Conservation (phyloP, 1,140 invertebrate genomes). For the Alviniconcha marisindica region DNA sequence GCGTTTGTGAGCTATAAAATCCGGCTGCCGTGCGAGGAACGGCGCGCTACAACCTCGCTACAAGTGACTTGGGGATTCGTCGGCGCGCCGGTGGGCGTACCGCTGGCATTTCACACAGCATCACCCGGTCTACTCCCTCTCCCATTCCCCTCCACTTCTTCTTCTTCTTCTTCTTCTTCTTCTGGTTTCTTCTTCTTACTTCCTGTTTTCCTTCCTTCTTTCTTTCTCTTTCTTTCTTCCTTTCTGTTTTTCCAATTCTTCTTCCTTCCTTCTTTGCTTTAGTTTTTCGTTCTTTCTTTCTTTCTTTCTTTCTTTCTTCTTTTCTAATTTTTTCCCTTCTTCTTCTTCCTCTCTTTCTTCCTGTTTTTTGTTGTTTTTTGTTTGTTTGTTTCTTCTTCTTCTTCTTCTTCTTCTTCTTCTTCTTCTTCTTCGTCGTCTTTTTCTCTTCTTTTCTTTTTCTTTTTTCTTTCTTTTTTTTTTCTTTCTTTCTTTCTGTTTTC, state of each 20-base stretch:
- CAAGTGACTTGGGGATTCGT: no score
- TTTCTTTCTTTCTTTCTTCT: conserved; percentile 12
- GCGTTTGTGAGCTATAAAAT: not conserved
- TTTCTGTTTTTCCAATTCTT: not conserved
- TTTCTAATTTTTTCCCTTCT: not conserved
- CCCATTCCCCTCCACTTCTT: no score
- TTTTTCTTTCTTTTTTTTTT: not conserved
- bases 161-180: no score
- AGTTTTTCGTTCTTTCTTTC: not conserved
- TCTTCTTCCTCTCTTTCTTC: not conserved
- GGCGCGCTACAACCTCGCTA: no score
- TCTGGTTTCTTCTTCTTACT: no score
- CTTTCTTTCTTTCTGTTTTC: not conserved
- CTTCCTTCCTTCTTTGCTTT: not conserved
- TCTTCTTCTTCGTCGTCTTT: not conserved
- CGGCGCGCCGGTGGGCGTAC: no score
- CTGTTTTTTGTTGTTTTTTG: not conserved
- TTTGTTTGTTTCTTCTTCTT: not conserved
- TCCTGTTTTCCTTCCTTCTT: no score
- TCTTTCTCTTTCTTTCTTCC: no score
- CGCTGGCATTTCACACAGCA: no score
- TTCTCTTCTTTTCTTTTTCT: not conserved
- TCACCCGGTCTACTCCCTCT: no score
- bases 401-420: not conserved
- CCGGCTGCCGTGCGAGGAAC: no score